phyloP scores from a whole-genome alignment of 2,888 invertebrate genomes.

The Gerosis bhagava region DNA sequence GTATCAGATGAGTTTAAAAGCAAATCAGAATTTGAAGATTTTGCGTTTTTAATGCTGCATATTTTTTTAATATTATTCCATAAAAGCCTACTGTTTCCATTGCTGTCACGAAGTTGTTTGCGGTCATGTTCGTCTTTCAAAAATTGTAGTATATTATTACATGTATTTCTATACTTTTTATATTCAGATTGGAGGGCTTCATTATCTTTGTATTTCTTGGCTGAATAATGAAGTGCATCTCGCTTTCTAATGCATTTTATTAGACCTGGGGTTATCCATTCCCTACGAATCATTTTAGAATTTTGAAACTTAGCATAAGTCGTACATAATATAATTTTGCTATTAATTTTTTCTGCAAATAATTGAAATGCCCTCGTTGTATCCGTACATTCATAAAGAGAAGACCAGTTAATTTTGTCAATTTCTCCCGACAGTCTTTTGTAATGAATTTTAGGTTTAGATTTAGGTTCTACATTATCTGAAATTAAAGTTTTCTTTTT shows the following conservation, averaged over 20 bases:
- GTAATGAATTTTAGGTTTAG: too few species aligned
- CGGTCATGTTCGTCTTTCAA: background rate
- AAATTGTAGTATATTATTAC: background rate
- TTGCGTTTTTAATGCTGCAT: background rate
- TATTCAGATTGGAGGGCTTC: too few species aligned
- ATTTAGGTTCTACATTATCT: too few species aligned
- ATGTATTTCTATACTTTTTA: background rate
- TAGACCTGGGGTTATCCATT: background rate
- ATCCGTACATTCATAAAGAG: background rate
- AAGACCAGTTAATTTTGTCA: background rate
- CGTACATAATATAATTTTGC: background rate
- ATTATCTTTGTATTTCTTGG: background rate
- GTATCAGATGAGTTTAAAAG: too few species aligned
- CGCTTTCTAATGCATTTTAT: background rate
- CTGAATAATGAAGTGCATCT: background rate
- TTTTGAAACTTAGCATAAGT: background rate
- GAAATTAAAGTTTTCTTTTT: too few species aligned
- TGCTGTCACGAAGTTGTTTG: too few species aligned
- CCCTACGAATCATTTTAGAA: background rate
- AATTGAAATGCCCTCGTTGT: background rate
- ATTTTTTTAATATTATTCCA: background rate
- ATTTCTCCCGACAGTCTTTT: background rate
- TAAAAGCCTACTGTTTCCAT: too few species aligned
- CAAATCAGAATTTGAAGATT: background rate
- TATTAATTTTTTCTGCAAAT: background rate